Percentiles rank a stretch among this genome's conserved stretches.
These are phyloP conservation scores for Neosilurus mollespiculum DNA, from an alignment of 2,797 vertebrate species.

Conservation along the genomic window DNA sequence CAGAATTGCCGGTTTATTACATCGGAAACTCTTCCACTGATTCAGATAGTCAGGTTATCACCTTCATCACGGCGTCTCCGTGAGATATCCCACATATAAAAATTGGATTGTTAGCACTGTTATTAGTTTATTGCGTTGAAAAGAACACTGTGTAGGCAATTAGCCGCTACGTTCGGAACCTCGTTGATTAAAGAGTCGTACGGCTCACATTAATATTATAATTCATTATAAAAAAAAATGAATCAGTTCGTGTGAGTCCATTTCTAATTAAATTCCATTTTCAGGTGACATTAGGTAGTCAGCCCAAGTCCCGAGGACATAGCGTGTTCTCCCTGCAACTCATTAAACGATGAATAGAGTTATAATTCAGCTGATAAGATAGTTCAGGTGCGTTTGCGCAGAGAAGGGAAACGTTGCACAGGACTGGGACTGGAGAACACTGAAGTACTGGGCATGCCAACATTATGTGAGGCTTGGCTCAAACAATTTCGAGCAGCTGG, in stretches of 20 bases:
- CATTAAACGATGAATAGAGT: constrained; percentile 1
- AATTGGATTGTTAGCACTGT: not conserved
- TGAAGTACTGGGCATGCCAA: constrained; percentile 16
- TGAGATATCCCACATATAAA: not conserved
- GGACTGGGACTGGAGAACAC: not conserved
- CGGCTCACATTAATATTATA: not conserved
- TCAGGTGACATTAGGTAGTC: not conserved
- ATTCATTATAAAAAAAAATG: not conserved
- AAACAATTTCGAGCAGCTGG: not conserved
- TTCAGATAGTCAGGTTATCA: not conserved
- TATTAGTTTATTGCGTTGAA: not conserved
- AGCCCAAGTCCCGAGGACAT: not conserved
- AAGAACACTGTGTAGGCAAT: too few species aligned
- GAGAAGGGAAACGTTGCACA: not conserved
- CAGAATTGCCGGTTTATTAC: not conserved
- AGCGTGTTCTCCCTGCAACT: not conserved
- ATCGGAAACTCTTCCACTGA: not conserved
- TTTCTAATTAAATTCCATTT: not conserved
- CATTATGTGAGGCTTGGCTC: constrained; percentile 11
- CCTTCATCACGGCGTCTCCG: not conserved
- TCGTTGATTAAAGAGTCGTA: not conserved
- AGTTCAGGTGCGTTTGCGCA: constrained; percentile 14
- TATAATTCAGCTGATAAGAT: not conserved
- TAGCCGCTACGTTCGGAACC: not conserved
- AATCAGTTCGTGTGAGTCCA: not conserved